These are phyloP conservation scores for Lindbergichthys nudifrons DNA, from an alignment of 2,797 vertebrate species.

Conservation along the genomic window DNA sequence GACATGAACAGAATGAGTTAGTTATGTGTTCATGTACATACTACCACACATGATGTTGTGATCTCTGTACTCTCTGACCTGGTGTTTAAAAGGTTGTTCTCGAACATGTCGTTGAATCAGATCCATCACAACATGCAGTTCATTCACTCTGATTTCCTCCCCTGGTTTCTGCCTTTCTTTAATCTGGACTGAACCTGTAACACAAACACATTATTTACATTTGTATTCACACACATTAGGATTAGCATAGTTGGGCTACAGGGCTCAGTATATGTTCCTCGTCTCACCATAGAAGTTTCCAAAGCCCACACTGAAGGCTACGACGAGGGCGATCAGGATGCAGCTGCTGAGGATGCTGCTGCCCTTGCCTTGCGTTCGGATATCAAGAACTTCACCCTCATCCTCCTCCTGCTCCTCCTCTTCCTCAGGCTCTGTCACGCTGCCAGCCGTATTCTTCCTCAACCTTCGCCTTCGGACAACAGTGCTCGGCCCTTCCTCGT, in stretches of 20 bases:
- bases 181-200: slow-evolving; percentile 89
- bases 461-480: slow-evolving; percentile 86
- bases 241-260: background rate
- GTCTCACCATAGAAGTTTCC: slow-evolving; percentile 92
- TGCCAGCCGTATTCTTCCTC: slow-evolving; percentile 81
- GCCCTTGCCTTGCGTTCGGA: slow-evolving; percentile 34
- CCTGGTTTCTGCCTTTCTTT: slow-evolving; percentile 86
- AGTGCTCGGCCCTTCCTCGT: slow-evolving; percentile 82
- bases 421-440: slow-evolving; percentile 79
- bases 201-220: slow-evolving; percentile 16
- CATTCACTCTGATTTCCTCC: slow-evolving; percentile 79
- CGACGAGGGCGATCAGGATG: slow-evolving; percentile 88
- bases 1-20: background rate
- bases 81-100: slow-evolving; percentile 74
- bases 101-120: slow-evolving; percentile 81
- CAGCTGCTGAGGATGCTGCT: slow-evolving; percentile 88
- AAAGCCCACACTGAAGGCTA: slow-evolving; percentile 93
- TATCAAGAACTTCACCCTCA: slow-evolving; percentile 31
- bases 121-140: slow-evolving; percentile 81
- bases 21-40: background rate
- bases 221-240: background rate
- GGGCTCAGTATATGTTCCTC: background rate
- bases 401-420: slow-evolving; percentile 67
- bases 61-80: slow-evolving; percentile 70
- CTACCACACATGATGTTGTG: background rate